Conservation (phyloP, 2,888 invertebrate species). For the Sabellastarte sp. region DNA sequence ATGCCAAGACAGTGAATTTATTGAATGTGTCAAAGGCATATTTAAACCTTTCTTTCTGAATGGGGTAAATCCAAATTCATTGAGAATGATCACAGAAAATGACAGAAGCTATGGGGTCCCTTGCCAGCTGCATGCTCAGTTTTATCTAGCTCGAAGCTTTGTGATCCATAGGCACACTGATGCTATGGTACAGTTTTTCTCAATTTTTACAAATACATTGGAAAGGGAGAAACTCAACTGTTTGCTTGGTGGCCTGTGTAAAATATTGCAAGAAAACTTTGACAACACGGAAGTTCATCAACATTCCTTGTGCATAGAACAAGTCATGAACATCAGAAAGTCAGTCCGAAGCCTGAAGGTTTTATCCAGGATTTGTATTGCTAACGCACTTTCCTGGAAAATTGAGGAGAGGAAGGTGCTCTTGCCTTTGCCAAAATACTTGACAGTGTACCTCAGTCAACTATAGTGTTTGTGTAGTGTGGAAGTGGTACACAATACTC, state of each 20-base stretch:
- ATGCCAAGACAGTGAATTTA: not conserved
- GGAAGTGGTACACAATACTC: no score
- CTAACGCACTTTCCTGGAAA: not conserved
- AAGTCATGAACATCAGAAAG: not conserved
- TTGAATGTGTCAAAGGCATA: not conserved
- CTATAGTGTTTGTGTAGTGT: no score
- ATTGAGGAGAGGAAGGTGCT: not conserved
- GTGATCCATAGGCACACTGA: conserved; percentile 7
- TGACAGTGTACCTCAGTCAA: no score
- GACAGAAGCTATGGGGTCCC: conserved; percentile 6
- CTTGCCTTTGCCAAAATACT: conserved; percentile 1
- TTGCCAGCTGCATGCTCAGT: conserved; percentile 13
- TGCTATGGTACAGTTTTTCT: not conserved
- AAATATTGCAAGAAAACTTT: not conserved
- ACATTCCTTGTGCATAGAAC: not conserved
- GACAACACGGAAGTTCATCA: not conserved
- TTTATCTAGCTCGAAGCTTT: conserved; percentile 15
- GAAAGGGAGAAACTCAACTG: not conserved
- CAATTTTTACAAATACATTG: not conserved
- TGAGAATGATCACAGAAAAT: conserved; percentile 8
- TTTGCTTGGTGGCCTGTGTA: not conserved
- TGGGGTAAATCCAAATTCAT: conserved; percentile 10
- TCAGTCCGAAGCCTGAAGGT: not conserved
- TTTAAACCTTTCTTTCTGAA: conserved; percentile 10
- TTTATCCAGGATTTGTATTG: not conserved